Conservation (phyloP, 2,888 invertebrate genomes). For the Ariolimax columbianus region DNA sequence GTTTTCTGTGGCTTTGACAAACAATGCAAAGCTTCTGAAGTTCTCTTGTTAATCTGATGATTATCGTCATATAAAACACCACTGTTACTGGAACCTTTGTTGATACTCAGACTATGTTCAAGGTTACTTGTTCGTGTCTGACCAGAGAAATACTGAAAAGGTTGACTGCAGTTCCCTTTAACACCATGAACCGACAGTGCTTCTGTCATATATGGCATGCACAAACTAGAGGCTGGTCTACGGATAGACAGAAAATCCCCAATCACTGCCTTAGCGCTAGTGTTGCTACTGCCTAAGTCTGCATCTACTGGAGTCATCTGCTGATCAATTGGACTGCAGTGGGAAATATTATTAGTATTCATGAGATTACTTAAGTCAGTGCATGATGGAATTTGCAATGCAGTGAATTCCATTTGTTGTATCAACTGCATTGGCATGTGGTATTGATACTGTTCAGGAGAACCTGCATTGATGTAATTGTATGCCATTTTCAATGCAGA, state of each 20-base stretch:
- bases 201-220: not conserved
- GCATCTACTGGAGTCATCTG: not conserved
- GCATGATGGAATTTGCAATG: slow-evolving; percentile 6
- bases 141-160: no score
- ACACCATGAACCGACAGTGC: not conserved
- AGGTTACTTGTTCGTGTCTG: no score
- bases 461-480: no score
- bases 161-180: no score
- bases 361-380: not conserved
- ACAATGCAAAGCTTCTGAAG: not conserved
- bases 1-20: not conserved
- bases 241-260: not conserved
- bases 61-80: no score
- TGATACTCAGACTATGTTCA: no score
- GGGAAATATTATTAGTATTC: not conserved
- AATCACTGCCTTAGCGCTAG: not conserved
- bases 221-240: not conserved
- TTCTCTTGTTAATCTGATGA: not conserved
- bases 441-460: no score
- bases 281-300: not conserved
- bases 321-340: not conserved
- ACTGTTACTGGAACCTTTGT: no score
- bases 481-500: no score
- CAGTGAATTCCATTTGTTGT: slow-evolving; percentile 24
- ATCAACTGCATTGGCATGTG: not conserved